Base-by-base conservation (phyloP, 2,888 invertebrate genomes). In the Junonia oenone region DNA sequence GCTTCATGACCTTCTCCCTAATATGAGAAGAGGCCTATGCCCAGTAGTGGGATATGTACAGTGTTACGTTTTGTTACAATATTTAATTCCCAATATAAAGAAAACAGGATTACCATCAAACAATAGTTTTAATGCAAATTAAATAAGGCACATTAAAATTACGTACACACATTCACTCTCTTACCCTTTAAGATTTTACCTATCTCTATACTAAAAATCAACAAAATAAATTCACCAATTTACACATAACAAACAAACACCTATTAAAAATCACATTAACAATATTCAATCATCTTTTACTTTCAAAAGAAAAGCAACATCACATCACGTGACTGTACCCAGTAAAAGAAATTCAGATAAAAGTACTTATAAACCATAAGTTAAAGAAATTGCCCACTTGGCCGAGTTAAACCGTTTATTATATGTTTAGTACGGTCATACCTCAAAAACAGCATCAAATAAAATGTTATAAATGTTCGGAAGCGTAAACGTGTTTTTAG, bases 371-470 rank as follows among this genome's bases (percentile, higher is more conserved):
- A 40, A 26, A 55, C 43, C 29, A 50, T 53, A 51, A 55, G 40
- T 35, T 33, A 55, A n/a, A 13, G 13, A 38, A 45, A 47, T 14
- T 1, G 13, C 43, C 50, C 48, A 40, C 35, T 53, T 31, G 48
- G 50, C 37, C 49, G 47, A 52, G 61, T 60, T 61, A 56, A 59
- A 43, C 53, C 51, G 57, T 62, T 64, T 62, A 63, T 59, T 56
- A 60, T 51, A 62, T 59, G 64, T 63, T 66, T 66, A 63, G 64
- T 66, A 68, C 63, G 31, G 33, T 51, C 60, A 35, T 65, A 64
- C 56, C 52, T 61, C 63, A 61, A 61, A 57, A 56, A 58, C 58
- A 47, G 49, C 48, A 40, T 50, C 43, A 58, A 43, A 63, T 63
- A 61, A 61, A 62, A 35, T 54, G 40, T 49, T 48, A 50, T 33